Conservation (phyloP, 2,888 invertebrate species). For the Lottia gigantea region DNA sequence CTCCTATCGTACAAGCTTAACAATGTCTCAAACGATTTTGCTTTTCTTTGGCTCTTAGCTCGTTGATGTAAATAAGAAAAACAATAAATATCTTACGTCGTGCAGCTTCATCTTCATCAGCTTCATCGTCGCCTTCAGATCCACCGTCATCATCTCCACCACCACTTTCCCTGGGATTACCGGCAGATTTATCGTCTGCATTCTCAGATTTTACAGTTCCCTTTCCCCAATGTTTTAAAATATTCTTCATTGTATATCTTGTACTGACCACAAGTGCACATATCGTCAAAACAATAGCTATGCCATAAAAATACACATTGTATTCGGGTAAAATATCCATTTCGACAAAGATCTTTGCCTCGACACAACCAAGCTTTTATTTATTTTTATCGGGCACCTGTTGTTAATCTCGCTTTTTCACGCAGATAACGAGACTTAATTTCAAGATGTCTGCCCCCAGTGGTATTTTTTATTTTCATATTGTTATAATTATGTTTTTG, state of each 20-base stretch:
- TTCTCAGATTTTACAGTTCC: slow-evolving; percentile 23
- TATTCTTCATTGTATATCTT: slow-evolving; percentile 37
- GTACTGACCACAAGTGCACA: slow-evolving; percentile 35
- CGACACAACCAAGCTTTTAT: not conserved
- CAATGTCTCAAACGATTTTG: no score
- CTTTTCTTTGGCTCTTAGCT: no score
- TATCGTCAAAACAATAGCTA: slow-evolving; percentile 29
- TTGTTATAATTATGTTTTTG: not conserved
- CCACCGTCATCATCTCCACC: slow-evolving; percentile 12
- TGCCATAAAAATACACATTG: slow-evolving; percentile 3
- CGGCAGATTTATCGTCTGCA: slow-evolving; percentile 10
- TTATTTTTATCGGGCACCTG: not conserved
- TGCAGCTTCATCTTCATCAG: not conserved
- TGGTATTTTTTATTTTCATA: slow-evolving; percentile 10
- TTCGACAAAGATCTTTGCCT: slow-evolving; percentile 13
- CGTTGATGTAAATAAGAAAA: not conserved
- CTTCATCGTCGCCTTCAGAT: slow-evolving; percentile 15
- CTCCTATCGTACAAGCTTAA: no score
- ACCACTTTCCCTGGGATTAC: not conserved
- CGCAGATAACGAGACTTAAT: slow-evolving; percentile 8
- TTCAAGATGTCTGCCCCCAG: slow-evolving; percentile 42
- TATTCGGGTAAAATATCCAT: slow-evolving; percentile 13
- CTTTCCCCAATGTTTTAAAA: slow-evolving; percentile 35
- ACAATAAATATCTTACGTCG: not conserved
- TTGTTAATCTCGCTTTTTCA: not conserved